Evolutionary conservation across 2,113 vertebrate genomes (phyloP).

Genomic region (Sminthopsis crassicaudata): DNA sequence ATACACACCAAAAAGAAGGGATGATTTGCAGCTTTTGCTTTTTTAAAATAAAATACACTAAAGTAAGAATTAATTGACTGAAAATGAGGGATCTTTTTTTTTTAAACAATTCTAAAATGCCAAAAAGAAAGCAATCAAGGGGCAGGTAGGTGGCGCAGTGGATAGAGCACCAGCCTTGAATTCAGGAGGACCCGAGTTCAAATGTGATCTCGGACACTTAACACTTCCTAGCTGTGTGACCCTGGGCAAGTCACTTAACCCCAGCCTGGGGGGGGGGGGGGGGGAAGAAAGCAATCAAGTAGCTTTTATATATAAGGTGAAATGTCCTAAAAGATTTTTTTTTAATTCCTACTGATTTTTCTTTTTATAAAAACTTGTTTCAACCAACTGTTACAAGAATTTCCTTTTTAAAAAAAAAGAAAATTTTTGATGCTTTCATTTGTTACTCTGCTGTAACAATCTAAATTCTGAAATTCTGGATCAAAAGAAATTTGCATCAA

Average conservation of each 20-base stretch:
- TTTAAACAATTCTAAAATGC: conserved; percentile 25
- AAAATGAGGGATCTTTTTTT: conserved; percentile 1
- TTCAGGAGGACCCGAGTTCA: too few relatives aligned
- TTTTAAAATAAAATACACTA: not conserved
- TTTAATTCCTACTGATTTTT: not conserved
- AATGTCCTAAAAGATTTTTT: not conserved
- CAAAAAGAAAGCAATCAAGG: conserved; percentile 25
- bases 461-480: not conserved
- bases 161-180: too few relatives aligned
- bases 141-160: too few relatives aligned
- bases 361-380: not conserved
- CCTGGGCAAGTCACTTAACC: too few relatives aligned
- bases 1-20: not conserved
- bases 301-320: conserved; percentile 1
- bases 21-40: not conserved
- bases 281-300: conserved; percentile 19
- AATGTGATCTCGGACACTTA: too few relatives aligned
- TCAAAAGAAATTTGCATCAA: too few relatives aligned
- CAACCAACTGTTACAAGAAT: not conserved
- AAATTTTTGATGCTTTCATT: not conserved
- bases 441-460: too few relatives aligned
- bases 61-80: not conserved
- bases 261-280: too few relatives aligned
- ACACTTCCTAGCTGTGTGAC: too few relatives aligned
- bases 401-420: not conserved